Evolutionary conservation across 1,140 invertebrate species (phyloP).

Genomic region (Drosophila pseudoananassae): DNA sequence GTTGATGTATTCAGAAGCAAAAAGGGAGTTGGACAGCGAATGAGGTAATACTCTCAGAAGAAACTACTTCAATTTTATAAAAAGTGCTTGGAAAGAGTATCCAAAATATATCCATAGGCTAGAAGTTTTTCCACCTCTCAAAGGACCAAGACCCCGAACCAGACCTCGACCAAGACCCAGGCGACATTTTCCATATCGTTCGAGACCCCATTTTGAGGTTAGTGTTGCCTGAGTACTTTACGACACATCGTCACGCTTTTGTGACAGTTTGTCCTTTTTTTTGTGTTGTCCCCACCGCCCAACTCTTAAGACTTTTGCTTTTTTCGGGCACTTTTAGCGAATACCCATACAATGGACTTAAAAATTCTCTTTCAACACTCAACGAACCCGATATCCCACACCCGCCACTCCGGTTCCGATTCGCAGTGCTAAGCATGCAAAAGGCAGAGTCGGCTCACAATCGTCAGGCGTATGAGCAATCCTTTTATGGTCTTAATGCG

Average conservation of each 20-base stretch:
- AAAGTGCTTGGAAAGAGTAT: not conserved
- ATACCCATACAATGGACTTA: slow-evolving; percentile 73
- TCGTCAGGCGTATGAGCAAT: slow-evolving; percentile 74
- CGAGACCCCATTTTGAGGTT: slow-evolving; percentile 54
- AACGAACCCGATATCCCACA: slow-evolving; percentile 25
- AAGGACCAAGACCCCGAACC: not conserved
- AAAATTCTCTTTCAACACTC: slow-evolving; percentile 79
- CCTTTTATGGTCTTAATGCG: slow-evolving; percentile 83
- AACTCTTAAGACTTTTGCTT: slow-evolving; percentile 63
- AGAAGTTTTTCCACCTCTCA: slow-evolving; percentile 4
- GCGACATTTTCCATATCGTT: slow-evolving; percentile 41
- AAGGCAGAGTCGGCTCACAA: slow-evolving; percentile 45
- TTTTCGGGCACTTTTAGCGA: slow-evolving; percentile 61
- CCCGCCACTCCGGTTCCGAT: not conserved
- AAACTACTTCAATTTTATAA: not conserved
- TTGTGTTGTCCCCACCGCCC: slow-evolving; percentile 9
- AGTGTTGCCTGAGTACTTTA: slow-evolving; percentile 71
- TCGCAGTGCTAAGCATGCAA: slow-evolving; percentile 50
- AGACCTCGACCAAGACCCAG: slow-evolving; percentile 1
- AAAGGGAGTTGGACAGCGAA: slow-evolving; percentile 13
- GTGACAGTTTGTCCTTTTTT: slow-evolving; percentile 81
- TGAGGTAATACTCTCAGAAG: slow-evolving; percentile 1
- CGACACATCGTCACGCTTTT: slow-evolving; percentile 83
- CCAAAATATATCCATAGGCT: not conserved
- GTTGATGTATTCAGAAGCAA: slow-evolving; percentile 56